A percentile compares a stretch with the other conserved stretches of the same genome.
Evolutionary conservation across 92 coral and sea anemone species (phyloP).

Genomic region (Porites divaricata): DNA sequence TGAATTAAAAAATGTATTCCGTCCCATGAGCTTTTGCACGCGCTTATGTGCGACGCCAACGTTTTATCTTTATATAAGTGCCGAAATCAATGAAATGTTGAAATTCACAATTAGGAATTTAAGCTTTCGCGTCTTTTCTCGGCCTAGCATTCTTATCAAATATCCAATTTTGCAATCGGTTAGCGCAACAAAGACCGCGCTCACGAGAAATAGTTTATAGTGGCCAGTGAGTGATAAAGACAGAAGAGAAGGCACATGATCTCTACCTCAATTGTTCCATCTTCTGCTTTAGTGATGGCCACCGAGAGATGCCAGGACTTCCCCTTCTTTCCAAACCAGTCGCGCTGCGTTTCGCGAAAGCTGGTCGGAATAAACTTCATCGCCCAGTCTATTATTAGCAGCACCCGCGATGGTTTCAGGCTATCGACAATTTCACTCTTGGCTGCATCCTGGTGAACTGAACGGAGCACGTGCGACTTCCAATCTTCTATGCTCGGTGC

Average conservation of each 20-base stretch:
- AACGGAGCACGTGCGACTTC: conserved; percentile 28
- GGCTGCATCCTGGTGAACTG: conserved; percentile 40
- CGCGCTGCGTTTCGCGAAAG: neutral
- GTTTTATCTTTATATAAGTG: conserved; percentile 12
- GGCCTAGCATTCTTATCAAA: conserved; percentile 9
- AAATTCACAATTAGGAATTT: conserved; percentile 6
- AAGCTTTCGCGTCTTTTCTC: conserved; percentile 17
- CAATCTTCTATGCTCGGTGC: conserved; percentile 8
- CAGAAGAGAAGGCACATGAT: too few species aligned
- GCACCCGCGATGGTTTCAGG: conserved; percentile 14
- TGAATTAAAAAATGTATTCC: neutral
- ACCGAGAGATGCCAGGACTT: conserved; percentile 26
- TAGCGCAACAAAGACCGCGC: too few species aligned
- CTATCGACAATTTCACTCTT: neutral
- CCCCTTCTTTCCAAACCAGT: conserved; percentile 18
- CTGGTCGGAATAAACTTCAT: conserved; percentile 8
- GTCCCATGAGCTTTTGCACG: conserved; percentile 5
- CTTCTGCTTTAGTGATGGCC: conserved; percentile 20
- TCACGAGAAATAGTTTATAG: too few species aligned
- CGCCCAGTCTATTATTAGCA: too few species aligned
- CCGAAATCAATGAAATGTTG: conserved; percentile 11
- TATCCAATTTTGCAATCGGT: conserved; percentile 14
- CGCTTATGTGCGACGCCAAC: too few species aligned
- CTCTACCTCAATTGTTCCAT: conserved; percentile 17
- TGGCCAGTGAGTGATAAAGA: too few species aligned